Evolutionary conservation across 2,797 vertebrate genomes (phyloP), one percentile per base, ranked within the genome.

Genomic region (Rachycentron canadum): DNA sequence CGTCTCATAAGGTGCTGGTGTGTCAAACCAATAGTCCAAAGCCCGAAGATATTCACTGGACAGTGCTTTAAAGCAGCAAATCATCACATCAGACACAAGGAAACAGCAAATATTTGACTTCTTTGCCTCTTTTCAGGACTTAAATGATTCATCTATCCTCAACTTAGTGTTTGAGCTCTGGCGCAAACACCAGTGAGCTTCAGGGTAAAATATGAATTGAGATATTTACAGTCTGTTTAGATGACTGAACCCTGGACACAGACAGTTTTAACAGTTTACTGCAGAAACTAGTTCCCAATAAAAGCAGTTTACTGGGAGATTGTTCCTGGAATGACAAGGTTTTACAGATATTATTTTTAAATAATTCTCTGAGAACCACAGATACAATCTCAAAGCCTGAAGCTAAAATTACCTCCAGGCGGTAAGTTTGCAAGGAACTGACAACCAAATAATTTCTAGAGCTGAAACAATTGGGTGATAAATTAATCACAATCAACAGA

Each of bases 281-380:
- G 26, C 40, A 43, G 38, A 38, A 19, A 53, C 38, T 19, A 14
- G 64, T 16, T 56, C 23, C 28, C 47, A 10, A 7, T 19, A n/a
- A n/a, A n/a, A n/a, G n/a, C n/a, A n/a, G n/a, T n/a, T 2, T 6
- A 47, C 13, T 2, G 12, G 26, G 11, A 7, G 7, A 0, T 13
- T 4, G 19, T 11, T 50, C 10, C 16, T 12, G 36, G 11, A 79
- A n/a, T 50, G 50, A 32, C 40, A 34, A 3, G 34, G n/a, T 13
- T 61, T 57, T 58, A 49, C 9, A 47, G 30, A 56, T 63, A 25
- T 50, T 21, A 41, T 21, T 63, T 43, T 25, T 25, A 40, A 57
- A 25, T 14, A 1, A 32, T n/a, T n/a, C 41, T 43, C 10, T n/a
- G 43, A 52, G 5, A 36, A 11, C 9, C 36, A 16, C 36, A 16